Base-by-base conservation (phyloP, 2,113 vertebrate species). In the Notarius quadriscutis region DNA sequence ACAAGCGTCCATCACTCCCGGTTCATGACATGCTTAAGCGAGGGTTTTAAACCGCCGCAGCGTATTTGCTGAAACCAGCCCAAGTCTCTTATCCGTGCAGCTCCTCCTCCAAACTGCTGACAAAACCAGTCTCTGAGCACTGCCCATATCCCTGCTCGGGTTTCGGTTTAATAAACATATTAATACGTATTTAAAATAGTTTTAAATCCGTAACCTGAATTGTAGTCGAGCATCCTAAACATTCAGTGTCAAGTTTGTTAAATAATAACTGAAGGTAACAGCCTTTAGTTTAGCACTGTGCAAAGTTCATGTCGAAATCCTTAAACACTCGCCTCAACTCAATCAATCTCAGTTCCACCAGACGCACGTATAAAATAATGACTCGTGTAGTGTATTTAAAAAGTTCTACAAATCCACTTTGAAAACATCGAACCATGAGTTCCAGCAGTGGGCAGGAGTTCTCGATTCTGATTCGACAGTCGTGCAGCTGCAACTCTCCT, bases 31-130 rank as follows among this genome's bases (percentile, higher is more conserved):
- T 41, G 30, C 15, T 41, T 72, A 9, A 22, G 74, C 18, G 22
- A 7, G 50, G 2, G 50, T 2, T 11, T 55, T n/a, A 2, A 53
- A 7, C 1, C 2, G 48, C 2, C 10, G 48, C 17, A 2, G 15
- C 30, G 48, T 22, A 12, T 71, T 77, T 63, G 41, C 57, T n/a
- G 60, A 10, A 22, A 53, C 10, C 0, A 14, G n/a, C 27, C 72
- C 72, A 22, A 67, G 67, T 8, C 60, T 79, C 84, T 86, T 67
- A 67, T 86, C 75, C 30, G 30, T 30, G 30, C 30, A 30, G 30
- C 30, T 30, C 30, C 30, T 30, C 30, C 30, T 30, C 30, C 30
- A 30, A 30, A 30, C 30, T 30, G 30, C 2, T 27, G 2, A 55
- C 55, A 57, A 79, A 57, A 57, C 77, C 53, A 57, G 75, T 53